Conservation (phyloP, 2,797 vertebrate species). For the Pygocentrus nattereri region DNA sequence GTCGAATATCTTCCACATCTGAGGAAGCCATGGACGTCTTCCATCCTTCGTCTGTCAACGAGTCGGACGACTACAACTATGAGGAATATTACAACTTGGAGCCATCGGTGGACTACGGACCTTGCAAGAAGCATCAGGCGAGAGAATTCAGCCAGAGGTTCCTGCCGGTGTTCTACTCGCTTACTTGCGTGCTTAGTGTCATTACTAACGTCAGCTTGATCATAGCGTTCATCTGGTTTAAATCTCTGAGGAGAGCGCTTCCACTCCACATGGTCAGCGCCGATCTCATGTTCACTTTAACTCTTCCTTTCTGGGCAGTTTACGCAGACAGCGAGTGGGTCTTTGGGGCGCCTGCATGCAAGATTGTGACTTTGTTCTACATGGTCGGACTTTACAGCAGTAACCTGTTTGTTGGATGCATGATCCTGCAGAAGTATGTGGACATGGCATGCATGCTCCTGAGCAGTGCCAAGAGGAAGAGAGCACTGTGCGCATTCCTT, state of each 20-base stretch:
- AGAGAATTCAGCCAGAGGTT: conserved; percentile 70
- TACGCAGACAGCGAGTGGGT: conserved; percentile 68
- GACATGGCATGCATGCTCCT: conserved; percentile 59
- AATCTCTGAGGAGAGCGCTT: conserved; percentile 65
- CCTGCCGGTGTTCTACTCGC: conserved; percentile 71
- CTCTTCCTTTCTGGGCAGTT: conserved; percentile 78
- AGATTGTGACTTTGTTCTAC: conserved; percentile 69
- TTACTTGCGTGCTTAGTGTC: conserved; percentile 70
- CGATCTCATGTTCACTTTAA: conserved; percentile 75
- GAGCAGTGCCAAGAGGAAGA: conserved; percentile 51
- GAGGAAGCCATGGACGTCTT: conserved; percentile 25
- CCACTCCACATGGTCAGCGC: conserved; percentile 77
- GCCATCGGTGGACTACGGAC: conserved; percentile 44
- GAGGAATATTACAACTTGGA: conserved; percentile 65
- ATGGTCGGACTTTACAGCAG: conserved; percentile 77
- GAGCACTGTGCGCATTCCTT: conserved; percentile 40
- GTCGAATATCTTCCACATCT: neutral
- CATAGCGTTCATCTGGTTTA: conserved; percentile 58
- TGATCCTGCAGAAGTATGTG: conserved; percentile 78
- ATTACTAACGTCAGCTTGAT: conserved; percentile 70
- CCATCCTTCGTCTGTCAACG: neutral
- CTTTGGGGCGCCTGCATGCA: conserved; percentile 73
- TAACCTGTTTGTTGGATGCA: conserved; percentile 76
- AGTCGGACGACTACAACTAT: conserved; percentile 22
- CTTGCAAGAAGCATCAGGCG: conserved; percentile 75